Base-by-base conservation (phyloP, 2,888 invertebrate species). In the Baccha elongata region DNA sequence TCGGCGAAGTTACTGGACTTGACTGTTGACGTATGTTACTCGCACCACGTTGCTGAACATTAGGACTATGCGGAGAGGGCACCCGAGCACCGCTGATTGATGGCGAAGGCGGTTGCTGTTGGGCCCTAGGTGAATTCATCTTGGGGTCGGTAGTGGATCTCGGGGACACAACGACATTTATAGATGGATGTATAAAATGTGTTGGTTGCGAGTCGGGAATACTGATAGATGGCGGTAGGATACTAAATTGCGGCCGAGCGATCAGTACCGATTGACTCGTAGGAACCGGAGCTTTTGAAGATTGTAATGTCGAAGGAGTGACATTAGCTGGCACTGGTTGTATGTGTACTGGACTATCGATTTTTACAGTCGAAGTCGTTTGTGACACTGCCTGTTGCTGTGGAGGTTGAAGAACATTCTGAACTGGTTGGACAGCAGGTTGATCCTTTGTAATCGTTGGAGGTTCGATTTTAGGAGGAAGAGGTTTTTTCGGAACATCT, bases 141-240 rank as follows among this genome's bases (percentile, higher is more conserved):
- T 85, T 84, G 3, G 69, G 67, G 32, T 86, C 92, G 75, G 92
- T 21, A 90, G 91, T 13, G 90, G 91, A 64, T 91, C 92, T 19
- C 89, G 92, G 87, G 87, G 92, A 86, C 15, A 90, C 74, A 32
- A 89, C 87, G 1, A 86, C 85, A 62, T 84, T 86, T 58, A 89
- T 81, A 11, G 89, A 88, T 1, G 89, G 89, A 65, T 89, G 87
- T 21, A 87, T 87, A 79, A 89, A 90, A 48, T 90, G 90, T 1
- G 88, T 58, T 6, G 87, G 71, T 19, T 85, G 79, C 1, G 86
- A 85, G 44, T 93, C 93, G 3, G 94, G 94, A 86, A 94, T 93
- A 86, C 93, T 94, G 13, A 94, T 94, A 0, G 94, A 93, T 3
- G 94, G 92, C 11, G 94, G 92, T 86, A 94, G 94, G 89, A 93